Evolutionary conservation across 2,888 invertebrate genomes (phyloP), one percentile per base, ranked within the genome.

Genomic region (Druceiella hillmani): DNA sequence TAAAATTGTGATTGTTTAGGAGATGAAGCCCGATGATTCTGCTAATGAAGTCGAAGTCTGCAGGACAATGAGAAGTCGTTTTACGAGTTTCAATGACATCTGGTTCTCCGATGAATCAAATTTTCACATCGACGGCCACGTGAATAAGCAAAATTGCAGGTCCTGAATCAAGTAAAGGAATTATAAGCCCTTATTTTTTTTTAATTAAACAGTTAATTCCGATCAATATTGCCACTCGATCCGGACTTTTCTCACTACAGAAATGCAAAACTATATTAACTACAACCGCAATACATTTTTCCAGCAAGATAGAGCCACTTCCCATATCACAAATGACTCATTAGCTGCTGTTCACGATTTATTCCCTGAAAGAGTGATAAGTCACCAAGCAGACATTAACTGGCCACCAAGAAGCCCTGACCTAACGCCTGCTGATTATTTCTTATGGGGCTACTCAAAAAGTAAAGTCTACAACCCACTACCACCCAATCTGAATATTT

Each of bases 331-430:
- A 13, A 22, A 13, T 32, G 33, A 38, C 6, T 32, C 38, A 10
- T 17, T 33, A 15, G 14, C 4, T 16, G 36, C 31, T 36, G 12
- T 36, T 36, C 36, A 20, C 22, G n/a, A 20, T 20, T 20, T 20
- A 20, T 20, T 20, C n/a, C 32, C 35, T 24, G 38, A 38, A 20
- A 37, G 35, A 22, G 38, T 37, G 11, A 38, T 32, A 5, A 38
- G 24, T 38, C 31, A 32, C 30, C 26, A 24, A 38, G 24, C 31
- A 9, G 24, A 40, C 36, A 29, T 38, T 25, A 38, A 40, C 40
- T 40, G 32, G 35, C 36, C 32, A 38, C 32, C 37, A 17, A 38
- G 40, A 12, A 40, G 31, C 31, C 37, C 40, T 3, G 37, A 37
- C n/a, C n/a, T 40, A 28, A 38, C 36, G 15, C 40, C 35, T 12